Percentiles rank a stretch among this genome's conserved stretches.
These are phyloP conservation scores for Camelus dromedarius DNA, from an alignment of 2,113 vertebrate genomes.

Conservation along the genomic window DNA sequence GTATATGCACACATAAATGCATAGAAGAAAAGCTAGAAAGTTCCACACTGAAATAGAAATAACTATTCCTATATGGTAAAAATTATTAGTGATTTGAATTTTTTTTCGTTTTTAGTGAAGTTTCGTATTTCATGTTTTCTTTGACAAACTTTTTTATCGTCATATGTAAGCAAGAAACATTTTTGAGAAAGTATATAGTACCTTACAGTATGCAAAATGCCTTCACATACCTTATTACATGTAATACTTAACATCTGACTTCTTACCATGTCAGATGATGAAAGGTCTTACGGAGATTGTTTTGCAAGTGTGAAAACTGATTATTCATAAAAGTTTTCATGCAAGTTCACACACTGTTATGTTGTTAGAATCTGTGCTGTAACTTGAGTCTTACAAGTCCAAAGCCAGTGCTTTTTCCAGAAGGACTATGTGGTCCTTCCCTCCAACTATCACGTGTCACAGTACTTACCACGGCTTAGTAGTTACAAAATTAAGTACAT, in stretches of 20 bases:
- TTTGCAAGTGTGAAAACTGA: not conserved
- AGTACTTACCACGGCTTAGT: not conserved
- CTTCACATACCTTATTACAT: not conserved
- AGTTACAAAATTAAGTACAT: not conserved
- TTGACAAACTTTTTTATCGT: not conserved
- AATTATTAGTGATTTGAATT: constrained; percentile 18
- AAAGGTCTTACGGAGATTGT: not conserved
- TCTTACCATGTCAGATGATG: not conserved
- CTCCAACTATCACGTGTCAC: not conserved
- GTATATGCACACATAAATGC: no score
- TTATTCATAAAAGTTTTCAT: not conserved
- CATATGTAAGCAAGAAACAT: not conserved
- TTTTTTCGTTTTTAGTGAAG: not conserved
- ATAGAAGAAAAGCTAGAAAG: not conserved
- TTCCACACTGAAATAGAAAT: not conserved
- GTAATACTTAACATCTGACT: not conserved
- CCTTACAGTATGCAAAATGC: not conserved
- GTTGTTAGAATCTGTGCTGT: not conserved
- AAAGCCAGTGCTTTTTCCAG: not conserved
- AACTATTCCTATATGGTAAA: not conserved
- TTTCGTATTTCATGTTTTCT: constrained; percentile 12
- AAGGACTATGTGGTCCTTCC: not conserved
- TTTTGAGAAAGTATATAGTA: not conserved
- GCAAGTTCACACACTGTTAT: not conserved
- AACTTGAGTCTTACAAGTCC: not conserved